Base-by-base conservation (phyloP, 2,888 invertebrate species). In the Tachina grossa region DNA sequence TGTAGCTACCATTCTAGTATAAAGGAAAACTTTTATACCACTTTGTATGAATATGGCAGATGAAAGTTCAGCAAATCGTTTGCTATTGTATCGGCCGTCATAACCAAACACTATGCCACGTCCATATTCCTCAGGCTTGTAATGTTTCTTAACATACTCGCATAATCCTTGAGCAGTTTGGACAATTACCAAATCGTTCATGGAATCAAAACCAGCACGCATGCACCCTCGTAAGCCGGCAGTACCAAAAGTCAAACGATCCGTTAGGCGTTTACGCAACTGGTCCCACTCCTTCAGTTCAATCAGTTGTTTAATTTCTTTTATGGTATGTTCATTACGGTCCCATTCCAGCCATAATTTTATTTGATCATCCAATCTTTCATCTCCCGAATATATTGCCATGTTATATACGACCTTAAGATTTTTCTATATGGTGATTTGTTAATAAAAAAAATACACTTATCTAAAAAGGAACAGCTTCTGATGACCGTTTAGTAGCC, bases 151-250 rank as follows among this genome's bases (percentile, higher is more conserved):
- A 72, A 98, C 90, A 91, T 98, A 97, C 71, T 95, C 95, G 65
- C 96, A 94, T 8, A 99, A 92, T 0, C 98, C 99, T 94, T 99
- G 98, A 1, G 96, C 96, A 1, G 98, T 98, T 93, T 99, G 99
- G 68, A 99, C 94, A 85, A 98, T 97, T 0, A 98, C 98, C 61
- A 99, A 94, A 92, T 99, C 99, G 92, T 99, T 99, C 97, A 99
- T 97, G 87, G 96, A 95, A 87, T 95, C 95, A 92, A 96, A 98
- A 0, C 99, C 99, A 16, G 98, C 96, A 19, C 96, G 97, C 99
- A 99, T 99, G 87, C 94, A 94, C 0, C 97, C 98, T 87, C 99
- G 95, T 47, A 99, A 93, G 0, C 99, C 98, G 0, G 98, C 98
- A 1, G 98, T 99, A 19, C 98, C 98, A 92, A 98, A 98, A 89